Base-by-base conservation (phyloP, 1,140 invertebrate species). In the Drosophila serrata region DNA sequence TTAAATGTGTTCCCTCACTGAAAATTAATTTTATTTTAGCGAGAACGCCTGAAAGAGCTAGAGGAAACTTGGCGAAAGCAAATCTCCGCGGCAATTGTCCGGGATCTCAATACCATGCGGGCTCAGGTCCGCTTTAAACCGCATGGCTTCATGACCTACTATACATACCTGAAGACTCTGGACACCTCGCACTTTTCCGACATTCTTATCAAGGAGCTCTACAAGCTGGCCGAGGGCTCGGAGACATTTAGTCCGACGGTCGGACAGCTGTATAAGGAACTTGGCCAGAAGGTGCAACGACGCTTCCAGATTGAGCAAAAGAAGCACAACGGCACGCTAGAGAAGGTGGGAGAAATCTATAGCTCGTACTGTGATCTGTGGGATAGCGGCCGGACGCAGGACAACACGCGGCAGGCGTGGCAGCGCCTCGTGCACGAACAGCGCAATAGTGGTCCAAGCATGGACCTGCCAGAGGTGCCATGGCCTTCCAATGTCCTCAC, bases 201-300 rank as follows among this genome's bases (percentile, higher is more conserved):
- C 63, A 92, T 94, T 43, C 94, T 95, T 43, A 93, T 96, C 65
- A 93, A 94, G 88, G 96, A 97, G 93, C 94, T 97, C 6, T 93
- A 93, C 59, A 94, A 95, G 65, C 78, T 98, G 15, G 95, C 95
- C 0, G 94, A 95, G 79, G 95, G 95, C 3, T 97, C 97, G 0
- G 96, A 97, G 84, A 95, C 95, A 0, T 98, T 95, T 91, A 98
- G 97, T 92, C 95, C 95, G 0, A 94, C 95, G 4, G 93, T 96
- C 4, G 93, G 92, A 51, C 85, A 94, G 37, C 92, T 98, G 12
- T 95, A 96, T 81, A 93, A 93, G 69, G 93, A 95, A n/a, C 86
- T 98, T 1, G 97, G 97, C 22, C 87, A 93, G n/a, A 94, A 95
- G 92, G 95, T 93, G 11, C 81, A 92, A 51, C 82, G 84, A 19